phyloP scores from a whole-genome alignment of 1,140 invertebrate genomes.

The Mycetomoellerius zeteki region DNA sequence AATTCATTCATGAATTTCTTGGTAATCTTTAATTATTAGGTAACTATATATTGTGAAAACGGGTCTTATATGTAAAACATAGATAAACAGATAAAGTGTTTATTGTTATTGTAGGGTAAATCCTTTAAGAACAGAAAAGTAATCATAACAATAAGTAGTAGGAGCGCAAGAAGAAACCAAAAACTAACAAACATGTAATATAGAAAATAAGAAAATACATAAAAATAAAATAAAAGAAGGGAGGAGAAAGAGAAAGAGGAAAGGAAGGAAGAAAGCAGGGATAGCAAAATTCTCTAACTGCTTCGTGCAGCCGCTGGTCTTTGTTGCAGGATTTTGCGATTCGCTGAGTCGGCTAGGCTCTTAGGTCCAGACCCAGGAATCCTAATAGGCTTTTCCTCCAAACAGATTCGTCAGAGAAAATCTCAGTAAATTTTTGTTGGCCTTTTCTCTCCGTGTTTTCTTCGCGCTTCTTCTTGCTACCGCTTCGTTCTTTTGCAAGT shows the following conservation, averaged over 20 bases:
- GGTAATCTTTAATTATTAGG: too few relatives aligned
- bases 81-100: too few relatives aligned
- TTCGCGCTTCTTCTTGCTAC: not conserved
- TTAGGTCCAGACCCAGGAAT: not conserved
- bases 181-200: too few relatives aligned
- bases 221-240: not conserved
- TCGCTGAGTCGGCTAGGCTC: constrained; percentile 71
- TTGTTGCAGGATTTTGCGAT: constrained; percentile 77
- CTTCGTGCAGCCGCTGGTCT: constrained; percentile 22
- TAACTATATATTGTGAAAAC: too few relatives aligned
- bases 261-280: not conserved
- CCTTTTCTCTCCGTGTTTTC: constrained; percentile 58
- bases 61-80: too few relatives aligned
- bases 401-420: constrained; percentile 66
- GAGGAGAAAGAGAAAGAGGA: not conserved
- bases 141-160: too few relatives aligned
- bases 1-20: too few relatives aligned
- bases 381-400: constrained; percentile 75
- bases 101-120: too few relatives aligned
- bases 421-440: constrained; percentile 21
- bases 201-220: not conserved
- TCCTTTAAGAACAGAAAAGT: too few relatives aligned
- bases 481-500: not conserved
- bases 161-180: too few relatives aligned
- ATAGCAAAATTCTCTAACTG: constrained; percentile 47